These are phyloP conservation scores for Opisthocomus hoazin DNA, from an alignment of 2,113 vertebrate species.

Conservation along the genomic window DNA sequence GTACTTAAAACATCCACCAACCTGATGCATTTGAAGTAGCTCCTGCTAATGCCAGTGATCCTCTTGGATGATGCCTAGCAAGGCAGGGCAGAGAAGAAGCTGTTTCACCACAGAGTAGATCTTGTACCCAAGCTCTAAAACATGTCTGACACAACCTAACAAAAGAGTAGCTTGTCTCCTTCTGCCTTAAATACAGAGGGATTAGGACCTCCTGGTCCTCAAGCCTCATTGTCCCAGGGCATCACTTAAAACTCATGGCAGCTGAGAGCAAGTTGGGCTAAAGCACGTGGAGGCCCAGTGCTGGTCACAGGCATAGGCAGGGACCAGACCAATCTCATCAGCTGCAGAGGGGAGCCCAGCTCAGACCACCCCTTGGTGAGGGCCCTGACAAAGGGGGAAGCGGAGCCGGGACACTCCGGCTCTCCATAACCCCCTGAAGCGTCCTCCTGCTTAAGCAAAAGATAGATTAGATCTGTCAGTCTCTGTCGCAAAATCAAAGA, in stretches of 20 bases:
- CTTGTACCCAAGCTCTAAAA: accelerated
- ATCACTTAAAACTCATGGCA: background rate
- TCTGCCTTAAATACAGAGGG: background rate
- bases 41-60: accelerated
- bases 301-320: background rate
- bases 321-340: background rate
- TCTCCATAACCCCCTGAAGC: background rate
- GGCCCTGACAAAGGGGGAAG: background rate
- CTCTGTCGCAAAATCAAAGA: background rate
- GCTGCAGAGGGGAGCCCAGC: background rate
- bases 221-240: background rate
- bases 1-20: background rate
- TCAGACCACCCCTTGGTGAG: accelerated
- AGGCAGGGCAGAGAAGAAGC: background rate
- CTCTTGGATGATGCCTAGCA: accelerated
- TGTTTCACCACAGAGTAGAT: background rate
- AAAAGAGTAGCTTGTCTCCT: accelerated
- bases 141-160: accelerated
- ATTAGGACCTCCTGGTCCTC: background rate
- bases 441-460: background rate
- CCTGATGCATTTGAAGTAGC: background rate
- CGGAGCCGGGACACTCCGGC: accelerated
- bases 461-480: background rate
- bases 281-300: background rate
- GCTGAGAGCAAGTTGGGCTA: background rate